Evolutionary conservation across 2,113 vertebrate species (phyloP).

Genomic region (Leptodactylus fuscus): DNA sequence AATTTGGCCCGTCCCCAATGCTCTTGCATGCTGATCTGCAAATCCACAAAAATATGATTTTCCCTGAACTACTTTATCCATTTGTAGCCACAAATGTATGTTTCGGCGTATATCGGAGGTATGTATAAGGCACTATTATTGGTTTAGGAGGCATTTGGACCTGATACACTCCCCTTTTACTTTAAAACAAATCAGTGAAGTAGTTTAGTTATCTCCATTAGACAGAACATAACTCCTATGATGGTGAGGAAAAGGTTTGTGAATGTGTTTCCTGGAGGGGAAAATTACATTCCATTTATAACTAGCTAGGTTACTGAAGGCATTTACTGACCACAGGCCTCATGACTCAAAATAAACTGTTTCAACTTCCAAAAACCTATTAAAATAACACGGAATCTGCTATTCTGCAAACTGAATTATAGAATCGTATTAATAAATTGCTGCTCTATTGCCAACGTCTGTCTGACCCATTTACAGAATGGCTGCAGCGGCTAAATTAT

Average conservation of each 20-base stretch:
- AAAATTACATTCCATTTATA: background rate
- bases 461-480: background rate
- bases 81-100: too few species aligned
- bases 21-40: too few species aligned
- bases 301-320: background rate
- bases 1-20: too few species aligned
- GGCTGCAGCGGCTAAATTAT: background rate
- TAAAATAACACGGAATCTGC: background rate
- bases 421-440: background rate
- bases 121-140: too few species aligned
- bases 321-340: background rate
- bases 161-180: too few species aligned
- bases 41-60: too few species aligned
- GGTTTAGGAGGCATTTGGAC: too few species aligned
- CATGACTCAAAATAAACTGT: background rate
- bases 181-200: too few species aligned
- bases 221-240: background rate
- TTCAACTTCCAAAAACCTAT: conserved; percentile 1
- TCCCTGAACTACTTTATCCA: too few species aligned
- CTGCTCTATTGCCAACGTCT: background rate
- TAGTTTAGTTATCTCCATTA: too few species aligned
- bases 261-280: background rate
- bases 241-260: background rate
- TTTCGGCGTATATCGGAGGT: too few species aligned
- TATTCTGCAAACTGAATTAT: background rate